Percentiles rank a stretch among this genome's conserved stretches.
phyloP scores from a whole-genome alignment of 1,140 invertebrate species.

The Gerris buenoi region DNA sequence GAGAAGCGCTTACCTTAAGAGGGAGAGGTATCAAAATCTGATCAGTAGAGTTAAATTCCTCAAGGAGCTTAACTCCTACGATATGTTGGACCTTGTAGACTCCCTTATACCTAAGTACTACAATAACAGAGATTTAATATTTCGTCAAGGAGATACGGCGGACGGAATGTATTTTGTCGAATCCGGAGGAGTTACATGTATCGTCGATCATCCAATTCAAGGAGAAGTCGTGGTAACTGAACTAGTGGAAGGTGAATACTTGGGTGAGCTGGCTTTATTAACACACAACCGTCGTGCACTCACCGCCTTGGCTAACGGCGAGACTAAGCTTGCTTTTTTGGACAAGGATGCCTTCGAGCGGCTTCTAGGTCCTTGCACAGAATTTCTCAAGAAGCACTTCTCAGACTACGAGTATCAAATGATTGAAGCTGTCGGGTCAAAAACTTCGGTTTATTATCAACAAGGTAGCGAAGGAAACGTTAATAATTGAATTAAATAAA shows the following conservation, averaged over 20 bases:
- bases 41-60: constrained; percentile 81
- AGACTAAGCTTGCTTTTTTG: constrained; percentile 76
- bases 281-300: constrained; percentile 91
- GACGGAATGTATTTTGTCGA: constrained; percentile 97
- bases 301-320: constrained; percentile 69
- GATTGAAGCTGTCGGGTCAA: neutral
- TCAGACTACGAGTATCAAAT: neutral
- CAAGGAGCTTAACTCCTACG: constrained; percentile 41
- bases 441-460: too few relatives aligned
- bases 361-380: constrained; percentile 90
- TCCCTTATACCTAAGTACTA: constrained; percentile 69
- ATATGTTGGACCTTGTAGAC: constrained; percentile 90
- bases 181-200: constrained; percentile 64
- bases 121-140: constrained; percentile 61
- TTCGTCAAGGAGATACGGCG: constrained; percentile 81
- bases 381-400: constrained; percentile 74
- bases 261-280: constrained; percentile 87
- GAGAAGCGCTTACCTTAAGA: constrained; percentile 88
- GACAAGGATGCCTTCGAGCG: constrained; percentile 95
- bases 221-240: neutral
- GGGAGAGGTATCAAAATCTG: constrained; percentile 87
- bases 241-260: constrained; percentile 54
- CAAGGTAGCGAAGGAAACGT: too few relatives aligned
- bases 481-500: too few relatives aligned
- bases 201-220: neutral